phyloP scores from a whole-genome alignment of 2,113 vertebrate species.

The Sapajus apella region DNA sequence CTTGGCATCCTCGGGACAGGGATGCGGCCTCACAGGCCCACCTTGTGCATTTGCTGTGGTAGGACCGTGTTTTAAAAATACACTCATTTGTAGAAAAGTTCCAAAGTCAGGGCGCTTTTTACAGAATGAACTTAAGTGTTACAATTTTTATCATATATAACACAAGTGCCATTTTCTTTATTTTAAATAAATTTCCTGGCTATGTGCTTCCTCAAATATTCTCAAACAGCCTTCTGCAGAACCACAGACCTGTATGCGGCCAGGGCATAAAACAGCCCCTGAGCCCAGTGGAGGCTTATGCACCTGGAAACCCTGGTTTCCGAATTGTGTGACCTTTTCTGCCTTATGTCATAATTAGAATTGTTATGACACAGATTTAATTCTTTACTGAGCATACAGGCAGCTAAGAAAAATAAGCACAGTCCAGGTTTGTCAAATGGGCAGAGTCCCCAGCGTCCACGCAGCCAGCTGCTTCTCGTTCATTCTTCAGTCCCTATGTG shows the following conservation, averaged over 20 bases:
- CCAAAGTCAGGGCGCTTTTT: background rate
- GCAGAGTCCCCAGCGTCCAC: background rate
- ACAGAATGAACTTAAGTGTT: background rate
- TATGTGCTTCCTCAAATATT: no score
- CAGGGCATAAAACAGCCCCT: background rate
- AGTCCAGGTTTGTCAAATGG: background rate
- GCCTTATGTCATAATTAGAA: background rate
- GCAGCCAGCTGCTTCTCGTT: background rate
- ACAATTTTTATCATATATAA: background rate
- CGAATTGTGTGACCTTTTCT: background rate
- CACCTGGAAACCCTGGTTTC: background rate
- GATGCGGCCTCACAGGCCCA: no score
- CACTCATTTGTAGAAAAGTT: background rate
- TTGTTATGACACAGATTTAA: background rate
- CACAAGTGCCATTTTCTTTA: background rate
- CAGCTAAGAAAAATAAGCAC: background rate
- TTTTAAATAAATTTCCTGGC: background rate
- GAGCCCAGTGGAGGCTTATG: no score
- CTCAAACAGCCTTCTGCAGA: background rate
- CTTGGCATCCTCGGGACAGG: rapidly evolving
- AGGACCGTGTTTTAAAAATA: background rate
- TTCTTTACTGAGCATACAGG: background rate
- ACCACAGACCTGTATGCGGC: background rate
- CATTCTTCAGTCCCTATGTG: rapidly evolving
- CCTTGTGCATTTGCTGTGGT: no score